Evolutionary conservation across 2,888 invertebrate genomes (phyloP).

Genomic region (Hymenopus coronatus): DNA sequence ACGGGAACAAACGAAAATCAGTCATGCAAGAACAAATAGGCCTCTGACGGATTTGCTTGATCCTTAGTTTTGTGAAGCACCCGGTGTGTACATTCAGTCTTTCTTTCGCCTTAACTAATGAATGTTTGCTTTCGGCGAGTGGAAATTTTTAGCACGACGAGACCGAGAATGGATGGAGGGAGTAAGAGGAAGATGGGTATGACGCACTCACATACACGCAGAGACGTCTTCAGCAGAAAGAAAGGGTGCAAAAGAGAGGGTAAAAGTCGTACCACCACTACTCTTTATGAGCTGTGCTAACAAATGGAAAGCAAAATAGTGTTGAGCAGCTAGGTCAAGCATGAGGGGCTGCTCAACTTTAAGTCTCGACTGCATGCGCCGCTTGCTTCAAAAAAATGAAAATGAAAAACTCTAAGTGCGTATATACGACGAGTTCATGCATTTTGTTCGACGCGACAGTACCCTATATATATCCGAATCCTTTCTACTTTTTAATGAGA

Average conservation of each 20-base stretch:
- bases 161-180: not conserved
- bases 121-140: not conserved
- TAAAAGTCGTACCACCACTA: not conserved
- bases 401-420: not conserved
- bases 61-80: not conserved
- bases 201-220: not conserved
- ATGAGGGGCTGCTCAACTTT: not conserved
- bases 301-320: not conserved
- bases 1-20: not conserved
- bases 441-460: not conserved
- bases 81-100: not conserved
- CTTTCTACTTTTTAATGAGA: slow-evolving; percentile 12
- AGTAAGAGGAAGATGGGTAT: not conserved
- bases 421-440: not conserved
- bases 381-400: not conserved
- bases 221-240: not conserved
- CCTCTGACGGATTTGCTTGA: not conserved
- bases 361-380: not conserved
- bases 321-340: not conserved
- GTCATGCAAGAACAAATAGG: not conserved
- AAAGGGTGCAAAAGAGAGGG: not conserved
- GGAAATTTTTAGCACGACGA: not conserved
- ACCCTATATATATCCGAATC: not conserved
- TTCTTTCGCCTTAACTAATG: not conserved
- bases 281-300: not conserved